A percentile compares a stretch with the other conserved stretches of the same genome.
These are phyloP conservation scores for Gasteruption jaculator DNA, from an alignment of 2,888 invertebrate species.

Conservation along the genomic window DNA sequence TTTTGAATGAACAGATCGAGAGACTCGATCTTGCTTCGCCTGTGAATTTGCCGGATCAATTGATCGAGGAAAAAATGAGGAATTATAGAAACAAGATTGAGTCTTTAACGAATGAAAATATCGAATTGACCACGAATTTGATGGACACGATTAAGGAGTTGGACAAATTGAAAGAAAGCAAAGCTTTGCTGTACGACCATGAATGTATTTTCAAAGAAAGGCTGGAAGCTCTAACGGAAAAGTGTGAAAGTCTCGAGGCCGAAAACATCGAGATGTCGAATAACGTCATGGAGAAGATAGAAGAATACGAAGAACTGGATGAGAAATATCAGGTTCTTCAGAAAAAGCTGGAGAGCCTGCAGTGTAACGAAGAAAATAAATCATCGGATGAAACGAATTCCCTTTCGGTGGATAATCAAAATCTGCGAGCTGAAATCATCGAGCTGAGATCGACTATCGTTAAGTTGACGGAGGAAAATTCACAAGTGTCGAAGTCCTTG, in stretches of 20 bases:
- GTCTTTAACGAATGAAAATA: conserved; percentile 32
- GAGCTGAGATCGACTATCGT: conserved; percentile 27
- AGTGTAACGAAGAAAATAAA: not conserved
- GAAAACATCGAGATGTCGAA: conserved; percentile 37
- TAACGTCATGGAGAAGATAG: conserved; percentile 36
- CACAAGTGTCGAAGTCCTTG: conserved; percentile 24
- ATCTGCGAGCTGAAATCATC: conserved; percentile 19
- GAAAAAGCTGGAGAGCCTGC: conserved; percentile 22
- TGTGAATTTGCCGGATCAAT: conserved; percentile 22
- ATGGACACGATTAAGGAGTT: conserved; percentile 56
- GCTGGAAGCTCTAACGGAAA: conserved; percentile 19
- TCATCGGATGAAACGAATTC: not conserved
- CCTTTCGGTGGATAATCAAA: conserved; percentile 3
- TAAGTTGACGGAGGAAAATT: conserved; percentile 27
- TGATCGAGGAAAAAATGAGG: conserved; percentile 17
- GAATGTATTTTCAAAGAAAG: conserved; percentile 35
- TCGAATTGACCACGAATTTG: conserved; percentile 56
- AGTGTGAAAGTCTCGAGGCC: conserved; percentile 23
- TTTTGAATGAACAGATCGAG: conserved; percentile 26
- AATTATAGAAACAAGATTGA: conserved; percentile 29
- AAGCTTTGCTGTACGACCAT: conserved; percentile 31
- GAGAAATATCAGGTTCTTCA: conserved; percentile 27
- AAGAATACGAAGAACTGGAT: conserved; percentile 34
- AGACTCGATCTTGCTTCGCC: conserved; percentile 16
- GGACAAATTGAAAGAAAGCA: conserved; percentile 32